These are phyloP conservation scores for Aricia artaxerxes DNA, from an alignment of 2,888 invertebrate species.

Conservation along the genomic window DNA sequence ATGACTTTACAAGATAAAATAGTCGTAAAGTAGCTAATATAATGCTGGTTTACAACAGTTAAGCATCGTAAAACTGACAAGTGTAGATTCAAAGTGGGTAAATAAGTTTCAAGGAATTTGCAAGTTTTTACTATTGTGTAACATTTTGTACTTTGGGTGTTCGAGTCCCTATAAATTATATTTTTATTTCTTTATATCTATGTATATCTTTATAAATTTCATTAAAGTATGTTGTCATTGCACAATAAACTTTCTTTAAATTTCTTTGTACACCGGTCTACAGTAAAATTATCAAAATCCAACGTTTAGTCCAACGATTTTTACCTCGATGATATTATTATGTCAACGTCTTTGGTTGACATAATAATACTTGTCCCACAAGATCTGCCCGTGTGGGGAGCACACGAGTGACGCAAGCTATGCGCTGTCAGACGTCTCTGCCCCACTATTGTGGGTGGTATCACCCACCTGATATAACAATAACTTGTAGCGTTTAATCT, in stretches of 20 bases:
- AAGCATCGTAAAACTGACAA: constrained; percentile 1
- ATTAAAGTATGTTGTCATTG: too few species aligned
- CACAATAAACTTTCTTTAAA: too few species aligned
- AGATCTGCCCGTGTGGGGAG: constrained; percentile 1
- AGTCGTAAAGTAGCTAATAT: background rate
- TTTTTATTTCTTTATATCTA: too few species aligned
- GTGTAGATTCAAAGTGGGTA: background rate
- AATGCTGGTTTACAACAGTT: constrained; percentile 5
- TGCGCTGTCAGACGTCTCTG: constrained; percentile 13
- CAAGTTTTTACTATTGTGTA: background rate
- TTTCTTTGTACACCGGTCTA: too few species aligned
- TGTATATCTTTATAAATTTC: too few species aligned
- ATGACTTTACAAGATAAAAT: constrained; percentile 12
- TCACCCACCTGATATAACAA: constrained; percentile 19
- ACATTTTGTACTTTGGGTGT: too few species aligned
- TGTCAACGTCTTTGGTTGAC: background rate
- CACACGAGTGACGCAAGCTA: constrained; percentile 12
- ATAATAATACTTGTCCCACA: background rate
- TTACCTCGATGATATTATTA: background rate
- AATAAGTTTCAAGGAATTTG: background rate
- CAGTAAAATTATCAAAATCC: too few species aligned
- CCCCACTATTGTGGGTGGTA: constrained; percentile 4
- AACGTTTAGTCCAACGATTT: background rate
- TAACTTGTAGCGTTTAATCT: background rate
- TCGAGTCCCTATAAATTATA: too few species aligned